Evolutionary conservation across 2,113 vertebrate species (phyloP).

Genomic region (Sander vitreus): DNA sequence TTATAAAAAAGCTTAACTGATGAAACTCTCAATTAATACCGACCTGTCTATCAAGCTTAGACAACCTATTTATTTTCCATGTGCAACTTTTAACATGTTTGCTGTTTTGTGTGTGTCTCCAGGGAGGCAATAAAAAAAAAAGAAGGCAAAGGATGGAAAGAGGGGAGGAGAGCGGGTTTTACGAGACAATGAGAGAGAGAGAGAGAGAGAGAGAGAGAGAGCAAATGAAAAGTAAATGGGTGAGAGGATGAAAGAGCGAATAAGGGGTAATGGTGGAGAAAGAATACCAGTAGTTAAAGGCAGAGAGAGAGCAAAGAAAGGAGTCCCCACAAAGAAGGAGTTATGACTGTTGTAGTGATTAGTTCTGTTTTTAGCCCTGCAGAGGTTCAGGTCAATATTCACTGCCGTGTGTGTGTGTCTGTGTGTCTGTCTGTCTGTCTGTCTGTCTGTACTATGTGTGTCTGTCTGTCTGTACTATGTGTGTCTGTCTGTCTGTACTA

Average conservation of each 20-base stretch:
- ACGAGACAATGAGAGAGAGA: slow-evolving; percentile 19
- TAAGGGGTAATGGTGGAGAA: slow-evolving; percentile 75
- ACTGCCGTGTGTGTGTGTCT: slow-evolving; percentile 56
- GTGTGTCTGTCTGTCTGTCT: slow-evolving; percentile 8
- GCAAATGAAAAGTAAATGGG: slow-evolving; percentile 65
- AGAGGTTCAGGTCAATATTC: slow-evolving; percentile 81
- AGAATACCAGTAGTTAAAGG: slow-evolving; percentile 66
- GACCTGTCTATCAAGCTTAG: background rate
- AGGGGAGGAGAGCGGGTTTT: slow-evolving; percentile 50
- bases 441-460: slow-evolving; percentile 28
- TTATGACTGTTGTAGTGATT: slow-evolving; percentile 78
- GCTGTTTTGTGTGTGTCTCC: background rate
- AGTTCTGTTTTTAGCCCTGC: slow-evolving; percentile 82
- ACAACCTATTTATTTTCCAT: slow-evolving; percentile 19
- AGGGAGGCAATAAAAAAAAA: slow-evolving; percentile 5
- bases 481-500: slow-evolving; percentile 25
- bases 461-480: slow-evolving; percentile 19
- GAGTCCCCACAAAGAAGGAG: slow-evolving; percentile 73
- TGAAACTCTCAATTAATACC: slow-evolving; percentile 43
- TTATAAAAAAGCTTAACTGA: slow-evolving; percentile 28
- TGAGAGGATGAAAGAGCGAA: slow-evolving; percentile 58
- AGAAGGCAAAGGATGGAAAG: slow-evolving; percentile 16
- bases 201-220: slow-evolving; percentile 9
- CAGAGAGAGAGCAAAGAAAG: slow-evolving; percentile 52
- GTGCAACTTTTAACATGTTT: slow-evolving; percentile 34